phyloP scores from a whole-genome alignment of 2,113 vertebrate species.

The Onychorhynchus coronatus region DNA sequence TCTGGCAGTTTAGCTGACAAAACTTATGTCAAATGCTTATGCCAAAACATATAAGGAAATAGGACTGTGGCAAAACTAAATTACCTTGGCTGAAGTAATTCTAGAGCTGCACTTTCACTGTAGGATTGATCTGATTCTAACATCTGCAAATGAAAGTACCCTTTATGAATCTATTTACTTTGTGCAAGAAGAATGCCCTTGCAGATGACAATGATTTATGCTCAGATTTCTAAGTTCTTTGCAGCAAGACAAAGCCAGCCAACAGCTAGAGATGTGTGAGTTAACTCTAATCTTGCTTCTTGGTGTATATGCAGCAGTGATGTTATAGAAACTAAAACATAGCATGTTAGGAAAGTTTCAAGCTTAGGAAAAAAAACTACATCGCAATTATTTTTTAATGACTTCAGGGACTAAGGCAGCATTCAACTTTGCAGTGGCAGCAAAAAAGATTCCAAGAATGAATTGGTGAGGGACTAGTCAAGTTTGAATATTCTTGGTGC shows the following conservation, averaged over 20 bases:
- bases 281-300: background rate
- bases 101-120: background rate
- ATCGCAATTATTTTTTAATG: background rate
- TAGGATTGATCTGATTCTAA: background rate
- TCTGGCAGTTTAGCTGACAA: background rate
- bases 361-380: background rate
- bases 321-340: background rate
- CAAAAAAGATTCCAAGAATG: background rate
- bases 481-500: background rate
- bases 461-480: background rate
- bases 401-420: background rate
- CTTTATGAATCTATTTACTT: background rate
- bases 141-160: background rate
- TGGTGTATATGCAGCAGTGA: background rate
- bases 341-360: background rate
- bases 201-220: background rate
- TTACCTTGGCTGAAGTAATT: background rate
- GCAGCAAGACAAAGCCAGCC: background rate
- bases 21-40: background rate
- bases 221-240: background rate
- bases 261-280: background rate
- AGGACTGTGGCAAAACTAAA: background rate
- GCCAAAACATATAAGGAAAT: background rate
- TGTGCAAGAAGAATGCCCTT: background rate
- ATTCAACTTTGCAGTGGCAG: background rate